A percentile compares a stretch with the other conserved stretches of the same genome.
Conservation (phyloP, 2,113 vertebrate species). For the Melanerpes formicivorus region DNA sequence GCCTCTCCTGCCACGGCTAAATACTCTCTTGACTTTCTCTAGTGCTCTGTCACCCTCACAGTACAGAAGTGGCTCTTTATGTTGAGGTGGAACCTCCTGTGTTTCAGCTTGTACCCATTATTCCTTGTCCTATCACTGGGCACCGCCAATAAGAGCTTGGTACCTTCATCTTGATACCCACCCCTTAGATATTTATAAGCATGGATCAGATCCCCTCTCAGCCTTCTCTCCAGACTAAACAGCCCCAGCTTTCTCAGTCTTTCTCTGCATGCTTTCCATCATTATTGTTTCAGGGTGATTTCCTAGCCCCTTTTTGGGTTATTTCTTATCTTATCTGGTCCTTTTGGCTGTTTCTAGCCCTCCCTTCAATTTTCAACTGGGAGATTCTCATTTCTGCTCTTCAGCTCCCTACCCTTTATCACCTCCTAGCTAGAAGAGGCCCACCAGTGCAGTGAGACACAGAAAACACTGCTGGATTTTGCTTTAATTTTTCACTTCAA, state of each 20-base stretch:
- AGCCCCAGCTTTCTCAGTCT: neutral
- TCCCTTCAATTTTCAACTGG: neutral
- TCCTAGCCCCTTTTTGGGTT: neutral
- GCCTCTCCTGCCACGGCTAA: constrained; percentile 15
- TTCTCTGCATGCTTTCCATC: neutral
- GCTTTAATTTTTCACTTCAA: neutral
- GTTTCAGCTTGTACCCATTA: too few relatives aligned
- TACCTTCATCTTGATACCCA: too few relatives aligned
- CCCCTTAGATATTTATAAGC: too few relatives aligned
- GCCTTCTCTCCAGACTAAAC: neutral
- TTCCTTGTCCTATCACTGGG: too few relatives aligned
- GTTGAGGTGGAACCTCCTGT: too few relatives aligned
- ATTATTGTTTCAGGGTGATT: neutral
- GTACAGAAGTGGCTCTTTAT: too few relatives aligned
- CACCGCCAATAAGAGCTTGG: too few relatives aligned
- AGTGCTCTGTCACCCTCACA: too few relatives aligned
- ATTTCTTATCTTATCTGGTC: neutral
- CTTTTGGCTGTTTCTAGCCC: neutral
- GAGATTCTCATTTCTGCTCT: neutral
- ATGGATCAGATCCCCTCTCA: neutral
- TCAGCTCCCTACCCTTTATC: neutral
- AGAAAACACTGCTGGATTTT: neutral
- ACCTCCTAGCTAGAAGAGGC: neutral
- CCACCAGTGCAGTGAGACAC: neutral
- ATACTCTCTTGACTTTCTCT: neutral